phyloP scores from a whole-genome alignment of 2,797 vertebrate genomes.

The Tolypeutes matacus region DNA sequence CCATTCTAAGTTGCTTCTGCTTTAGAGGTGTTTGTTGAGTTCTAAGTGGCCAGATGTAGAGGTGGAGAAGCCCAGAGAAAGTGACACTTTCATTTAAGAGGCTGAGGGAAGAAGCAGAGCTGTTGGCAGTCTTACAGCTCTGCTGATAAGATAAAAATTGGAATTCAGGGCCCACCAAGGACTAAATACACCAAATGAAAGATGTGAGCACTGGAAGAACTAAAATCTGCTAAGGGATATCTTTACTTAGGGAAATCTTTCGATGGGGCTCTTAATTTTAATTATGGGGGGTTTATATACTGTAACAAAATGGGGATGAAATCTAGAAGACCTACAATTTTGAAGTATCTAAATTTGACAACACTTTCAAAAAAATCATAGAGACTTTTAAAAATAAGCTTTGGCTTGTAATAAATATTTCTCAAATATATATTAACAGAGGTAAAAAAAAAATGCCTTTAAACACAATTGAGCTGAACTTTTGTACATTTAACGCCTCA shows the following conservation, averaged over 20 bases:
- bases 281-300: background rate
- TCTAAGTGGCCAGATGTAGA: background rate
- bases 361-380: background rate
- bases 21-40: background rate
- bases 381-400: background rate
- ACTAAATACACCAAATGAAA: background rate
- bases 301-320: background rate
- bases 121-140: background rate
- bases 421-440: background rate
- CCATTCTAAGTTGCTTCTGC: background rate
- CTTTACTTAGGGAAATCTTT: background rate
- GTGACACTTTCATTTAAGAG: background rate
- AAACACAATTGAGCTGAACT: background rate
- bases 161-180: background rate
- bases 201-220: background rate
- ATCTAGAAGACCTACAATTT: background rate
- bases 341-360: slow-evolving; percentile 22
- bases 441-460: background rate
- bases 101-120: background rate
- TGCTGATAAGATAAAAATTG: background rate
- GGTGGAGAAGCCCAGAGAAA: background rate
- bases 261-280: background rate
- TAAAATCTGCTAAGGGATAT: background rate
- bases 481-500: background rate
- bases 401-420: background rate